A percentile compares a stretch with the other conserved stretches of the same genome.
Evolutionary conservation across 2,797 vertebrate genomes (phyloP).

Genomic region (Varecia variegata): DNA sequence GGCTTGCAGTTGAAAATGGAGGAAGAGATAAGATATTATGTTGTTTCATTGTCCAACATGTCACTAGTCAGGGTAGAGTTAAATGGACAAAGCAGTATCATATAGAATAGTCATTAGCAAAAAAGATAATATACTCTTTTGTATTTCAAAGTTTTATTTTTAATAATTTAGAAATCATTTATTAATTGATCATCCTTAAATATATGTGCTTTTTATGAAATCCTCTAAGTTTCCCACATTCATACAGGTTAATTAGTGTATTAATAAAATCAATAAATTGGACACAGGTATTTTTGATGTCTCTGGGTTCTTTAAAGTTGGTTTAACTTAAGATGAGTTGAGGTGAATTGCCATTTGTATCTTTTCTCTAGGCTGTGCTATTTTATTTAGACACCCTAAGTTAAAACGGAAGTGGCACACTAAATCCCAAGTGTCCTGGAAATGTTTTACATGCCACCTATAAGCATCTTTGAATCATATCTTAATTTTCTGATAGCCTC

Average conservation of each 20-base stretch:
- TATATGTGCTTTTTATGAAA: slow-evolving; percentile 20
- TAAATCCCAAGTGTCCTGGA: background rate
- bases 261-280: background rate
- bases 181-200: background rate
- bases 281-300: background rate
- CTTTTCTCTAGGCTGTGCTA: background rate
- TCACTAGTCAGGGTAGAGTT: background rate
- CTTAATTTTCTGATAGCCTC: slow-evolving; percentile 44
- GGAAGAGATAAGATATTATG: background rate
- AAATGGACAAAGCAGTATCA: background rate
- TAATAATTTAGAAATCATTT: background rate
- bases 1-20: background rate
- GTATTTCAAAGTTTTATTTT: background rate
- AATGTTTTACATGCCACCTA: background rate
- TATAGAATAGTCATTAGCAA: background rate
- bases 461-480: slow-evolving; percentile 32
- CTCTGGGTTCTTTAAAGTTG: background rate
- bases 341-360: background rate
- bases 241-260: background rate
- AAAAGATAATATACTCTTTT: background rate
- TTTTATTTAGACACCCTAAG: slow-evolving; percentile 24
- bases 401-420: background rate
- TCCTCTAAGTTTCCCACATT: background rate
- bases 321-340: background rate
- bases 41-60: background rate